phyloP scores from a whole-genome alignment of 2,797 vertebrate species.

The Varecia variegata region DNA sequence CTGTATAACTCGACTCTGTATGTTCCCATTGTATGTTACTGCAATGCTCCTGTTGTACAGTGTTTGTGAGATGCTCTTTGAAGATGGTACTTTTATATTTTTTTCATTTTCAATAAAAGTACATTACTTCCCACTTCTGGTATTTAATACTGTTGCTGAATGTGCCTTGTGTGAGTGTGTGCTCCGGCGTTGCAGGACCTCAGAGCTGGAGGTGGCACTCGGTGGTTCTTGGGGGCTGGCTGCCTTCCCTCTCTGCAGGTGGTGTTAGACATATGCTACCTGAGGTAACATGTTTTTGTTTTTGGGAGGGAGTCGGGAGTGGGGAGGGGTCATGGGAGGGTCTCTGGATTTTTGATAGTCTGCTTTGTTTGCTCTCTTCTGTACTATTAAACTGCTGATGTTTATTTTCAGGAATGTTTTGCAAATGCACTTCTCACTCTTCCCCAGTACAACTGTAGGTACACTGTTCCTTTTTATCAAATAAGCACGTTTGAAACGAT shows the following conservation, averaged over 20 bases:
- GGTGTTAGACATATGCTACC: constrained; percentile 85
- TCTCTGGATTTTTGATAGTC: constrained; percentile 63
- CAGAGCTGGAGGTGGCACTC: constrained; percentile 79
- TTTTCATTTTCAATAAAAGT: constrained; percentile 86
- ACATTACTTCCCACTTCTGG: constrained; percentile 82
- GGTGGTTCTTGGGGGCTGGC: constrained; percentile 81
- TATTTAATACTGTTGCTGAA: constrained; percentile 83
- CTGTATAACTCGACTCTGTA: constrained; percentile 80
- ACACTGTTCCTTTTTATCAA: constrained; percentile 92
- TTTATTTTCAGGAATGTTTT: constrained; percentile 94
- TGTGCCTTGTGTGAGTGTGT: constrained; percentile 80
- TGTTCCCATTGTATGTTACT: constrained; percentile 82
- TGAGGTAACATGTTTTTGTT: constrained; percentile 86
- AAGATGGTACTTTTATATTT: constrained; percentile 78
- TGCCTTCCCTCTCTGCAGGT: constrained; percentile 83
- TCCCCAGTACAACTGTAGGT: constrained; percentile 95
- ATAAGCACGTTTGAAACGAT: constrained; percentile 89
- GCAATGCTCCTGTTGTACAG: constrained; percentile 82
- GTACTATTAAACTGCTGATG: constrained; percentile 91
- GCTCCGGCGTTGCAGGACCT: constrained; percentile 77
- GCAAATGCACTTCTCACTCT: constrained; percentile 92
- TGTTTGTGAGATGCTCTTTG: constrained; percentile 85
- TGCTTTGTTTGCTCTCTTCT: constrained; percentile 84
- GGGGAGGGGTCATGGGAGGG: constrained; percentile 71
- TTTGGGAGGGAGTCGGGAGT: constrained; percentile 74